phyloP scores from a whole-genome alignment of 2,797 vertebrate species.

The Spinus olivaceus region DNA sequence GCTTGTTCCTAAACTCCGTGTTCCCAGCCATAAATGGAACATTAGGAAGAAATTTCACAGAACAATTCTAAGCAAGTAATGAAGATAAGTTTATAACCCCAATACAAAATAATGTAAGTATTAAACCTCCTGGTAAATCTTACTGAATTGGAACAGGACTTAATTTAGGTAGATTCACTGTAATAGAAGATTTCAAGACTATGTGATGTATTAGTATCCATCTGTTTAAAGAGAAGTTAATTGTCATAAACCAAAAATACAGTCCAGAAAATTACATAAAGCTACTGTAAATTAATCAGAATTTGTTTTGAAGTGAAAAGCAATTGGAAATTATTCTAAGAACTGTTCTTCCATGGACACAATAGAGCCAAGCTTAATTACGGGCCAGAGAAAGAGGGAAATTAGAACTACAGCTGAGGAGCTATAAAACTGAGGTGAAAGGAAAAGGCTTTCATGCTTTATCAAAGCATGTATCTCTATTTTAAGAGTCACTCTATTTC shows the following conservation, averaged over 20 bases:
- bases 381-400: conserved; percentile 50
- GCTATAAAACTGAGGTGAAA: neutral
- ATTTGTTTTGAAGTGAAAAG: conserved; percentile 32
- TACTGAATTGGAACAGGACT: conserved; percentile 26
- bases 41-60: neutral
- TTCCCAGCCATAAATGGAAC: neutral
- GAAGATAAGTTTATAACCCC: conserved; percentile 4
- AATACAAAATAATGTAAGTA: conserved; percentile 1
- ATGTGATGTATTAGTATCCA: conserved; percentile 30
- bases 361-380: conserved; percentile 45
- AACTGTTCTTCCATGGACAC: conserved; percentile 29
- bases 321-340: conserved; percentile 54
- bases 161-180: neutral
- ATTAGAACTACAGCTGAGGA: conserved; percentile 27
- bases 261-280: conserved; percentile 52
- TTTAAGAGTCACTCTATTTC: neutral
- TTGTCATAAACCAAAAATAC: conserved; percentile 43
- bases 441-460: neutral
- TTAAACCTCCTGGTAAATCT: conserved; percentile 33
- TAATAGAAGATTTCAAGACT: conserved; percentile 38
- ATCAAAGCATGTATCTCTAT: neutral
- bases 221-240: conserved; percentile 58
- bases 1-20: neutral
- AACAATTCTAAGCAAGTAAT: neutral
- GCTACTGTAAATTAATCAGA: conserved; percentile 54